Evolutionary conservation across 2,797 vertebrate species (phyloP), one percentile per base, ranked within the genome.

Genomic region (Odontamblyopus rebecca): DNA sequence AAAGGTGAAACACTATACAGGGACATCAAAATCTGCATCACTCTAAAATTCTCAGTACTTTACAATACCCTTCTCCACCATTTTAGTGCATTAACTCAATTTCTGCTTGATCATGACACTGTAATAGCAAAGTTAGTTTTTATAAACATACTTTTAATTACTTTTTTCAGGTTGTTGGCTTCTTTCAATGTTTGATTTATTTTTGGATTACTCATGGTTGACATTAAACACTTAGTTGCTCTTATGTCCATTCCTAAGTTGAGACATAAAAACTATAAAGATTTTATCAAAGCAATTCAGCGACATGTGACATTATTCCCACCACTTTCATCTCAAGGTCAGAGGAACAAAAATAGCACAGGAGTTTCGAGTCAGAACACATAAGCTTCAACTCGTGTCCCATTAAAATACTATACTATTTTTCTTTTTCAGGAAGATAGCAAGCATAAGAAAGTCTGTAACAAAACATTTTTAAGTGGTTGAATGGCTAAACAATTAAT

Each of bases 281-380:
- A 59, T 60, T 60, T 13, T 30, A 60, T 30, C 27, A 30, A 29
- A 60, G 57, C 57, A 30, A 18, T 18, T 62, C 61, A 41, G 8
- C 2, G 5, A 23, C 61, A 63, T 26, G 18, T 38, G 61, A 41
- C 61, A 38, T 63, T 61, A 13, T 71, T 78, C 71, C 61, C 63
- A 57, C 50, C 35, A 27, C 30, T 7, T 48, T 64, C 23, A 27
- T 15, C 5, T 50, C 63, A 50, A 18, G 23, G 41, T 18, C 63
- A 50, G 23, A 65, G 63, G n/a, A 65, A 65, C 23, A 48, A 48
- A 27, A 65, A 65, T 41, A 63, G 26, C 61, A 11, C 23, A 63
- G 18, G n/a, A 64, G 61, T 41, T 65, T 15, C 6, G 8, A 16
- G 5, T 65, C 63, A 16, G 26, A 48, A 32, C 23, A 6, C 5